Evolutionary conservation across 2,888 invertebrate genomes (phyloP), one percentile per base, ranked within the genome.

Genomic region (Andrena marginata): DNA sequence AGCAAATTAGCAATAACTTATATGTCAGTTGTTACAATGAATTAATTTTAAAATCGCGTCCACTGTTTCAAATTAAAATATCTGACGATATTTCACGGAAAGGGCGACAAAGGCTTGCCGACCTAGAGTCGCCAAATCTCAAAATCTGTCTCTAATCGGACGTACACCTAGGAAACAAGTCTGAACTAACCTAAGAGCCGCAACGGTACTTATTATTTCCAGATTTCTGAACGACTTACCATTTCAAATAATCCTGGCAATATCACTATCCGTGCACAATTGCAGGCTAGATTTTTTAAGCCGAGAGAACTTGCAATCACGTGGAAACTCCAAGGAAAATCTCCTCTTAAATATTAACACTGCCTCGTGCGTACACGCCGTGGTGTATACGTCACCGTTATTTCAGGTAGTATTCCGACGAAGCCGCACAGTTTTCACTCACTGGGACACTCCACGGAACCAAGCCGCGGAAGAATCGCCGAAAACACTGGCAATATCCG

Each of bases 371-470:
- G n/a, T 16, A 62, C 59, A 51, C 62, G 56, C 35, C 29, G 48
- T 10, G 20, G 42, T 42, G 42, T 5, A 59, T 68, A 81, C 77
- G 87, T 86, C 86, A 86, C 82, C 77, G 86, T 79, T 86, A 86
- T 86, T 87, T 82, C 77, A 67, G 73, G 59, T 69, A 29, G 56
- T 60, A 16, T 48, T 71, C 48, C 49, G 59, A 31, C 59, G 76
- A 76, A 35, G 23, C 16, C 42, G n/a, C 65, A 60, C 72, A 51
- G 29, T 60, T 83, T 79, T 86, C 72, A 72, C 62, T 73, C n/a
- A 7, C 48, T 33, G 10, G 33, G 23, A 68, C 62, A 69, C 69
- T 59, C 20, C 60, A n/a, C 56, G 2, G 54, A 31, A 49, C 8
- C 1, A 10, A 16, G 10, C 4, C 7, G 33, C 2, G 2, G 23